Conservation (phyloP, 2,888 invertebrate genomes). For the Andrena camellia region DNA sequence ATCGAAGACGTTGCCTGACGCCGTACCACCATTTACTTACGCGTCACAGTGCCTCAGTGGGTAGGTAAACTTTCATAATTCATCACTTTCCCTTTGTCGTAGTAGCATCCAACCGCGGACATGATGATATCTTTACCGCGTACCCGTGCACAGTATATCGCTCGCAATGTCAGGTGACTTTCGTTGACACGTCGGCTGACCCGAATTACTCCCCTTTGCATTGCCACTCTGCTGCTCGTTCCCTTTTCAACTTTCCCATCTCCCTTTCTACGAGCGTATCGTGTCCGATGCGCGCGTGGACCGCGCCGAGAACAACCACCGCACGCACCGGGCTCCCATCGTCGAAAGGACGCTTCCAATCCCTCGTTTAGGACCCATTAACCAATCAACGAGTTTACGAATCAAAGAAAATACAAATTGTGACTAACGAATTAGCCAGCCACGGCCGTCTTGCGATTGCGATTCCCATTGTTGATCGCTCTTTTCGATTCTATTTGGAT, state of each 20-base stretch:
- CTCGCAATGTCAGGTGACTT: background rate
- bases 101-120: background rate
- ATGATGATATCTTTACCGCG: background rate
- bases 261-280: background rate
- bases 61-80: slow-evolving; percentile 23
- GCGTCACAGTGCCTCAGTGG: background rate
- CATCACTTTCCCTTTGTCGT: background rate
- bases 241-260: slow-evolving; percentile 16
- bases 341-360: slow-evolving; percentile 16
- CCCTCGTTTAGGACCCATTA: slow-evolving; percentile 15
- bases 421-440: background rate
- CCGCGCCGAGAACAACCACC: background rate
- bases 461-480: background rate
- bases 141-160: background rate
- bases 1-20: background rate
- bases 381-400: slow-evolving; percentile 12
- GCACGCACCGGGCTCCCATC: background rate
- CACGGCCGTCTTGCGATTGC: too few species aligned
- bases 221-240: background rate
- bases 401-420: slow-evolving; percentile 31
- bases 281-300: background rate
- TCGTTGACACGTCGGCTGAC: slow-evolving; percentile 45
- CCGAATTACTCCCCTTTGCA: slow-evolving; percentile 49
- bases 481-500: background rate
- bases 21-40: background rate